Evolutionary conservation across 1,140 invertebrate genomes (phyloP).

Genomic region (Geopemphigus sp.): DNA sequence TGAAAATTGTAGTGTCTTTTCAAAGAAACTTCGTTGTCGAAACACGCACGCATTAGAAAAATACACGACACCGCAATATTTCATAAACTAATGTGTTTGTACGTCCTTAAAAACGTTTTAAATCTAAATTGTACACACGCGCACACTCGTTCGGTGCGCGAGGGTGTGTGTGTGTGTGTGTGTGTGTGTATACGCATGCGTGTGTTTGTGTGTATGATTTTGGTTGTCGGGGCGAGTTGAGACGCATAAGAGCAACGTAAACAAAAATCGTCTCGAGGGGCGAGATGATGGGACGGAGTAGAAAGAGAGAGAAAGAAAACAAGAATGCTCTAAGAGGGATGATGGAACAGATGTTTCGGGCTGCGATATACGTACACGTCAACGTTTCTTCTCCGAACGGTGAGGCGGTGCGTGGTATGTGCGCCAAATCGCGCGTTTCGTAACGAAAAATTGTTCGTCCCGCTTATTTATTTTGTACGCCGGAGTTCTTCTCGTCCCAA

Average conservation of each 20-base stretch:
- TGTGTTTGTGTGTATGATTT: constrained; percentile 5
- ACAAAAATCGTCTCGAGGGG: constrained; percentile 17
- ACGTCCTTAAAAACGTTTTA: constrained; percentile 36
- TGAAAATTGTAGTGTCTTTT: constrained; percentile 9
- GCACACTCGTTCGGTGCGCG: too few species aligned
- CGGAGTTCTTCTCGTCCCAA: too few species aligned
- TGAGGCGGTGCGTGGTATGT: too few species aligned
- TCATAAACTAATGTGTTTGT: constrained; percentile 38
- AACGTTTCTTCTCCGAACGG: neutral
- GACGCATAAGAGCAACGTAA: constrained; percentile 11
- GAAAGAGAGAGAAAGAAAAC: constrained; percentile 20
- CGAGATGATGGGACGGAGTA: too few species aligned
- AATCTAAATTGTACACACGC: constrained; percentile 10
- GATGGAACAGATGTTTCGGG: constrained; percentile 2
- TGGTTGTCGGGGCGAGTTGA: too few species aligned
- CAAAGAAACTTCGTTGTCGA: neutral
- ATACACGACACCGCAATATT: neutral
- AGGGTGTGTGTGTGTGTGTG: too few species aligned
- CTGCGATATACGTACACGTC: neutral
- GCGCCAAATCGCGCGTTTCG: too few species aligned
- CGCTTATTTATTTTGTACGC: too few species aligned
- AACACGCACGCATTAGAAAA: constrained; percentile 1
- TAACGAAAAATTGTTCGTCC: too few species aligned
- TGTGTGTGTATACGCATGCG: neutral
- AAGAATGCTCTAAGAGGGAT: neutral